Evolutionary conservation across 1,140 invertebrate species (phyloP).

Genomic region (Chrysopa pallens): DNA sequence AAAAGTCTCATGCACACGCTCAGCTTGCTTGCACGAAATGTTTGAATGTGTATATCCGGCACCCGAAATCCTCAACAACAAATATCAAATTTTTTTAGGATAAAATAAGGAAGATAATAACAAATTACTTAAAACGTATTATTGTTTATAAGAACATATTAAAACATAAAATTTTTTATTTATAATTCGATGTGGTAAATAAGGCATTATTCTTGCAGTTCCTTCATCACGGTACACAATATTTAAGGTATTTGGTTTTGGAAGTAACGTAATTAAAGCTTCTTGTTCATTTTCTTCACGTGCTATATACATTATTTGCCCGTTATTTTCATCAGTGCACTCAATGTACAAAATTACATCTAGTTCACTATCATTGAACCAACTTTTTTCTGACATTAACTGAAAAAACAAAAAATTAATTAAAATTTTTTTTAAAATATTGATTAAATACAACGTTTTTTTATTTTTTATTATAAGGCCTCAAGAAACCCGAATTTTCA

Average conservation of each 20-base stretch:
- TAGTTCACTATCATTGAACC: constrained; percentile 28
- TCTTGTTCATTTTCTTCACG: constrained; percentile 24
- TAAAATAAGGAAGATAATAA: too few species aligned
- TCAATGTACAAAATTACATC: constrained; percentile 37
- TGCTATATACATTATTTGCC: constrained; percentile 29
- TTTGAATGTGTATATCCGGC: too few species aligned
- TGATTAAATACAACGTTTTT: constrained; percentile 2
- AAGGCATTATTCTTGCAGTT: constrained; percentile 41
- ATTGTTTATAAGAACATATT: constrained; percentile 30
- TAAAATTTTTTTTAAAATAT: constrained; percentile 2
- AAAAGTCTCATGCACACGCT: too few species aligned
- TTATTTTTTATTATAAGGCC: constrained; percentile 9
- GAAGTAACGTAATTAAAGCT: constrained; percentile 29
- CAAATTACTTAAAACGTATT: too few species aligned
- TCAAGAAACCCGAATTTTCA: constrained; percentile 14
- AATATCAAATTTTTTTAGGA: too few species aligned
- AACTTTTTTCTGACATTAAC: constrained; percentile 25
- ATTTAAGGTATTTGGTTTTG: constrained; percentile 40
- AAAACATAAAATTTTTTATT: constrained; percentile 29
- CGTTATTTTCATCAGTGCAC: constrained; percentile 24
- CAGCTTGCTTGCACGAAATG: too few species aligned
- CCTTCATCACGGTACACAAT: constrained; percentile 44
- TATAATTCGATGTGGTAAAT: constrained; percentile 31
- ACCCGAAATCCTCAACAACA: too few species aligned
- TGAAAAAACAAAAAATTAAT: constrained; percentile 9